phyloP scores from a whole-genome alignment of 2,888 invertebrate genomes.

The Cerastis leucographa region DNA sequence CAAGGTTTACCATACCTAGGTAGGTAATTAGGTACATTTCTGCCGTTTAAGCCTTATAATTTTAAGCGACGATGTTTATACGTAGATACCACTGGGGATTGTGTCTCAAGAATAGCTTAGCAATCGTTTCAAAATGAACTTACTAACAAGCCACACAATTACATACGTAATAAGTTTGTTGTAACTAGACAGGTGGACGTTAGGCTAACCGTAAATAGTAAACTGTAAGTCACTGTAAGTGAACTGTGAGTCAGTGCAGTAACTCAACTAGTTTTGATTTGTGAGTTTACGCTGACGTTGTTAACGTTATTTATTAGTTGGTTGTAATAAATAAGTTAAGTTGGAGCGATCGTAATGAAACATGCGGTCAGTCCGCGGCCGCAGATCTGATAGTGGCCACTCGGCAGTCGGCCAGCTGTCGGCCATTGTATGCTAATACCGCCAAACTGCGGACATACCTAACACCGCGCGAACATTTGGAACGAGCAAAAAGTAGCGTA shows the following conservation, averaged over 20 bases:
- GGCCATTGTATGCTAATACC: slow-evolving; percentile 81
- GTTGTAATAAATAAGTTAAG: slow-evolving; percentile 45
- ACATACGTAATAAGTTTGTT: background rate
- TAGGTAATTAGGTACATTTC: background rate
- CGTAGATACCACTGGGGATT: background rate
- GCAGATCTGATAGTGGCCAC: slow-evolving; percentile 59
- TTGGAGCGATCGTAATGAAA: slow-evolving; percentile 47
- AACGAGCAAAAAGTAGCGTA: slow-evolving; percentile 61
- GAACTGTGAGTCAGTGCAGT: slow-evolving; percentile 5
- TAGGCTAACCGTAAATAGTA: slow-evolving; percentile 13
- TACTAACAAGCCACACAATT: background rate
- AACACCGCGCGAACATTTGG: slow-evolving; percentile 54
- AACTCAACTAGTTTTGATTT: slow-evolving; percentile 43
- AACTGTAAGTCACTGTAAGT: slow-evolving; percentile 1
- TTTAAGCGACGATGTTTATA: background rate
- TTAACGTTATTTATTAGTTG: slow-evolving; percentile 54
- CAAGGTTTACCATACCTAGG: too few relatives aligned
- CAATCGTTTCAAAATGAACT: background rate
- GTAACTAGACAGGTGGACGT: slow-evolving; percentile 20
- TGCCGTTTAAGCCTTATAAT: background rate
- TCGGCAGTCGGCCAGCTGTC: slow-evolving; percentile 71
- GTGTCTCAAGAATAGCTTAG: background rate
- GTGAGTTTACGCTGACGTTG: slow-evolving; percentile 27
- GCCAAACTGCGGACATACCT: slow-evolving; percentile 61
- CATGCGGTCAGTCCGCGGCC: slow-evolving; percentile 27